A percentile compares a stretch with the other conserved stretches of the same genome.
Conservation (phyloP, 2,797 vertebrate species). For the Remorina albescens region DNA sequence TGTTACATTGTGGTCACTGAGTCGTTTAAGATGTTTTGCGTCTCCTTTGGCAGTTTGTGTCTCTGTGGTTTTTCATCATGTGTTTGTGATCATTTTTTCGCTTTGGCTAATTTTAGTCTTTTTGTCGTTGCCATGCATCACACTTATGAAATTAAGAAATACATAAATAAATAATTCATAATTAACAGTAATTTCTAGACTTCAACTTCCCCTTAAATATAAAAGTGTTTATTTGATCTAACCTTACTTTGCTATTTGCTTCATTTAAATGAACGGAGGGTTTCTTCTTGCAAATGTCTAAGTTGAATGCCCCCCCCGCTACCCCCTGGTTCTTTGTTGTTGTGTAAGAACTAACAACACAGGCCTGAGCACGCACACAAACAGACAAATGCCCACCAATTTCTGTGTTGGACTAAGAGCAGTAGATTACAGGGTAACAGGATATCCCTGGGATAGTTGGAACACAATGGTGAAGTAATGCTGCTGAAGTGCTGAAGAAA, state of each 20-base stretch:
- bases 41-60: neutral
- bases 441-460: slow-evolving; percentile 78
- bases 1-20: neutral
- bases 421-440: slow-evolving; percentile 62
- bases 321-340: neutral
- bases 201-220: too few relatives aligned
- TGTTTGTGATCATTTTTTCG: too few relatives aligned
- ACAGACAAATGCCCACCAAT: slow-evolving; percentile 34
- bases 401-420: slow-evolving; percentile 29
- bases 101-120: neutral
- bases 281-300: slow-evolving; percentile 15
- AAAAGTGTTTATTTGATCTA: too few relatives aligned
- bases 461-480: slow-evolving; percentile 44
- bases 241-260: neutral
- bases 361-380: slow-evolving; percentile 20
- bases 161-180: too few relatives aligned
- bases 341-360: neutral
- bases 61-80: neutral
- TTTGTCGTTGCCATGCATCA: neutral
- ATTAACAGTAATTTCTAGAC: too few relatives aligned
- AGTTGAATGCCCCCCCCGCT: too few relatives aligned
- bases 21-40: too few relatives aligned
- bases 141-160: too few relatives aligned
- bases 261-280: neutral
- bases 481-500: slow-evolving; percentile 54